Base-by-base conservation (phyloP, 1,140 invertebrate genomes). In the Probaryconus sp. region DNA sequence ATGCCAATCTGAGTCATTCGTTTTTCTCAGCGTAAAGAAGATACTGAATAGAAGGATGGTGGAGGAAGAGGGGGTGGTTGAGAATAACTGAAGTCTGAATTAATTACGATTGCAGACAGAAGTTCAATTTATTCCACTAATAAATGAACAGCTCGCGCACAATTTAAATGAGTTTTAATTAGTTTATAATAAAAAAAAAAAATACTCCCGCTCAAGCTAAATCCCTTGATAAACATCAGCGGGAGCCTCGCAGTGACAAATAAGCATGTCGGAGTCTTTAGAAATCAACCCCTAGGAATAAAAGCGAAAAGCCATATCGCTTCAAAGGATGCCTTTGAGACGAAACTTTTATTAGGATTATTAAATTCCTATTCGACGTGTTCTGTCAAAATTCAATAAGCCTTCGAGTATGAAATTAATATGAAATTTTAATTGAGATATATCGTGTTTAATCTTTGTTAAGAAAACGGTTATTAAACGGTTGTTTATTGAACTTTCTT, bases 281-380 rank as follows among this genome's bases (percentile, higher is more conserved):
- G 65, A 69, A 69, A 37, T 37, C 40, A 69, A 69, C 65, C 65
- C 65, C 55, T 35, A 53, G n/a, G 31, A 45, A 53, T 69, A 51
- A 53, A 67, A 33, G 47, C 47, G 17, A 37, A 61, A 53, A 47
- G 28, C 31, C 38, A 35, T 69, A 53, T 58, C 55, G 28, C 47
- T 45, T 60, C 65, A 61, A 61, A 69, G 65, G 21, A 30, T 28
- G 28, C 30, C 9, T 53, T 60, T 60, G 28, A 60, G 61, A 14
- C 38, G 37, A 58, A 69, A 69, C 65, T 69, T n/a, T n/a, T 53
- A 60, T 69, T 69, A 69, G 55, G 55, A 69, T 60, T 18, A 69
- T 69, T 60, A 69, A 60, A 69, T 61, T 69, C 48, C 13, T 37
- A 69, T 69, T 60, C 45, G 65, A 53, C 55, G 31, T 38, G 53